Evolutionary conservation across 1,140 invertebrate species (phyloP).

Genomic region (Condylostylus longicornis): DNA sequence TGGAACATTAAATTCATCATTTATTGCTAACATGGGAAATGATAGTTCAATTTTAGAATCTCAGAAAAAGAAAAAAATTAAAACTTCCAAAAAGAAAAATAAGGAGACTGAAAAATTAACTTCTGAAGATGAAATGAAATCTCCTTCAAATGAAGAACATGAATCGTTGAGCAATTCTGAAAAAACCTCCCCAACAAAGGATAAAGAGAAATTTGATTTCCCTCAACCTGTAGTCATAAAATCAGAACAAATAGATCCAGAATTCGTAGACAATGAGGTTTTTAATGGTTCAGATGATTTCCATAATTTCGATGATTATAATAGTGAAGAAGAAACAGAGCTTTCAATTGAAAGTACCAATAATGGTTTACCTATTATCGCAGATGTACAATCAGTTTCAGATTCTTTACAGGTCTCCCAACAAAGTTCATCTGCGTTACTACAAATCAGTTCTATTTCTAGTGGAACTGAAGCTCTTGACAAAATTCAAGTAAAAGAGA

Average conservation of each 20-base stretch:
- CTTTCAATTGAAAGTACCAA: too few species aligned
- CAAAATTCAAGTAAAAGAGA: neutral
- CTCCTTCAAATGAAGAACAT: neutral
- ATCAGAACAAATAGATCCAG: too few species aligned
- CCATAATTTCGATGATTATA: too few species aligned
- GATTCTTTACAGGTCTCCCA: too few species aligned
- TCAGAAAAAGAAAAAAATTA: slow-evolving; percentile 17
- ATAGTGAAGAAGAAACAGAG: too few species aligned
- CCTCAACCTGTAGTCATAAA: too few species aligned
- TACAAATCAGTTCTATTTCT: neutral
- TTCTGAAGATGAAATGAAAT: slow-evolving; percentile 1
- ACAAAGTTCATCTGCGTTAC: too few species aligned
- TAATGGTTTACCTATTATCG: too few species aligned
- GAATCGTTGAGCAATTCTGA: neutral
- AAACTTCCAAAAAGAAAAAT: slow-evolving; percentile 19
- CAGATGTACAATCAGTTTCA: too few species aligned
- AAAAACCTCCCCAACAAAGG: neutral
- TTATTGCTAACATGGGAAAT: too few species aligned
- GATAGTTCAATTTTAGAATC: slow-evolving; percentile 11
- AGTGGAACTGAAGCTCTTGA: neutral
- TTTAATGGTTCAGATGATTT: too few species aligned
- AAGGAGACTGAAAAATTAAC: slow-evolving; percentile 10
- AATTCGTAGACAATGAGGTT: too few species aligned
- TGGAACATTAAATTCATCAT: slow-evolving; percentile 25
- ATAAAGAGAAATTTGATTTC: neutral